Conservation (phyloP, 2,888 invertebrate genomes). For the Neoascia interrupta region DNA sequence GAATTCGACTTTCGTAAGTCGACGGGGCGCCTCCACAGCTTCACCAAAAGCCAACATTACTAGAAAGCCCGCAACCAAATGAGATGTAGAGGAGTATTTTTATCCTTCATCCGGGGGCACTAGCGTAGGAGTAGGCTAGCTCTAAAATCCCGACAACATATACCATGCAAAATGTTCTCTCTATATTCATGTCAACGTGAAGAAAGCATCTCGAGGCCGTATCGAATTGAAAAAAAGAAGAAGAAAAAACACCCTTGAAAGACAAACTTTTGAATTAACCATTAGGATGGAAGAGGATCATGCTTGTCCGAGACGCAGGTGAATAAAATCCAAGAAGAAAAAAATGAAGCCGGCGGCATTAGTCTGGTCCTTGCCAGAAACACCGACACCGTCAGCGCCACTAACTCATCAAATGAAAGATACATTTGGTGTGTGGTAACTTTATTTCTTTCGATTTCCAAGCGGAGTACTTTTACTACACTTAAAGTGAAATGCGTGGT, state of each 20-base stretch:
- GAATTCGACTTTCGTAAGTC: slow-evolving; percentile 13
- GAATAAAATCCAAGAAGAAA: slow-evolving; percentile 12
- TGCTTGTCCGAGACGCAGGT: no score
- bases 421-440: slow-evolving; percentile 48
- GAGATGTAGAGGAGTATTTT: slow-evolving; percentile 28
- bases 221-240: slow-evolving; percentile 28
- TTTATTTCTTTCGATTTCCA: slow-evolving; percentile 63
- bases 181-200: slow-evolving; percentile 25
- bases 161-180: slow-evolving; percentile 15
- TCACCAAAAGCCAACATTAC: slow-evolving; percentile 18
- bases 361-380: no score
- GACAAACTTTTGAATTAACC: slow-evolving; percentile 66
- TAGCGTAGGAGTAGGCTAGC: slow-evolving; percentile 28
- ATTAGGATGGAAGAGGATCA: slow-evolving; percentile 37
- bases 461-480: slow-evolving; percentile 39
- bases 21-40: slow-evolving; percentile 5
- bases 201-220: neutral
- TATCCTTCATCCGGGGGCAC: slow-evolving; percentile 18
- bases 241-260: slow-evolving; percentile 6
- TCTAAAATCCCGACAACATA: slow-evolving; percentile 23
- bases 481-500: slow-evolving; percentile 45
- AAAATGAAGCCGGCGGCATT: no score
- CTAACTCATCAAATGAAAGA: slow-evolving; percentile 58
- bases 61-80: slow-evolving; percentile 2
- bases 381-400: neutral